Evolutionary conservation across 1,140 invertebrate genomes (phyloP).

Genomic region (Bombus polaris): DNA sequence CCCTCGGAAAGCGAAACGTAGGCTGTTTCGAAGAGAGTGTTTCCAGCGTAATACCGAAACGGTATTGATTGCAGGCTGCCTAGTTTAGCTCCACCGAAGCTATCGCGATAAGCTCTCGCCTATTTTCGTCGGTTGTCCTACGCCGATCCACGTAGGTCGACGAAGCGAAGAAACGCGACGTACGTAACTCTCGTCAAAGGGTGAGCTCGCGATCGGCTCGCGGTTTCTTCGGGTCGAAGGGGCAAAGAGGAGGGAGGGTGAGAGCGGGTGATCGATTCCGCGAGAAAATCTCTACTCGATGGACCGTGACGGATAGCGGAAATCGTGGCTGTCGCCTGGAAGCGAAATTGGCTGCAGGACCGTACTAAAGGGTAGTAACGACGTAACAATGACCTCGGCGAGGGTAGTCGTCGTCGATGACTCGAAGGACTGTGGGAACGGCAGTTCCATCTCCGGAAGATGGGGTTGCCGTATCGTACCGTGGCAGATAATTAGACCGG

Average conservation of each 20-base stretch:
- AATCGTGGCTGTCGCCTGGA: constrained; percentile 59
- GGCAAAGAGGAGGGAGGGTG: neutral
- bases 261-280: constrained; percentile 6
- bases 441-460: constrained; percentile 76
- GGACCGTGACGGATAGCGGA: constrained; percentile 41
- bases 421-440: constrained; percentile 67
- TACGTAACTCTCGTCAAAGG: too few relatives aligned
- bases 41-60: constrained; percentile 82
- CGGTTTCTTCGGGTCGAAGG: neutral
- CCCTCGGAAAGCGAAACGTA: constrained; percentile 77
- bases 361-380: constrained; percentile 78
- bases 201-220: too few relatives aligned
- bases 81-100: constrained; percentile 66
- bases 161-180: too few relatives aligned
- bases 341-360: constrained; percentile 68
- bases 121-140: constrained; percentile 44
- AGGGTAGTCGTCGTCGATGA: constrained; percentile 67
- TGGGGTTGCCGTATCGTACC: constrained; percentile 72
- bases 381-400: constrained; percentile 80
- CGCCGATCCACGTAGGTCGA: neutral
- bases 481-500: constrained; percentile 79
- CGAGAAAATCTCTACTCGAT: constrained; percentile 49
- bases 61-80: constrained; percentile 81
- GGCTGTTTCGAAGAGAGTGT: constrained; percentile 80
- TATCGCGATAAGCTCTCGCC: constrained; percentile 60